Percentiles rank a stretch among this genome's conserved stretches.
These are phyloP conservation scores for Uria aalge DNA, from an alignment of 2,113 vertebrate genomes.

Conservation along the genomic window DNA sequence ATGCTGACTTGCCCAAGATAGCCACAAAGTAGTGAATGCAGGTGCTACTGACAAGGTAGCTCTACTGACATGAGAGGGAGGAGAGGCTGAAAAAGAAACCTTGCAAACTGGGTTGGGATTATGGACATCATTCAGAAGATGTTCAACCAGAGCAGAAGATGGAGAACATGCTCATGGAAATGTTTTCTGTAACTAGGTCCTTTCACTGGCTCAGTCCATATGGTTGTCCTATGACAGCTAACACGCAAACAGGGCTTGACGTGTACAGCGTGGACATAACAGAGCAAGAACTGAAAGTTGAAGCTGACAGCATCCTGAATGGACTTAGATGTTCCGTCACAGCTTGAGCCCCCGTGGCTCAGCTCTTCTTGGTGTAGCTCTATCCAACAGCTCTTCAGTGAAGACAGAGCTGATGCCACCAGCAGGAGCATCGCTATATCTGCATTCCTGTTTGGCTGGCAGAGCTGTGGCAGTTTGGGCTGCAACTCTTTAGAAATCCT, in stretches of 20 bases:
- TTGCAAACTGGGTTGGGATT: background rate
- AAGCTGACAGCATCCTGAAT: background rate
- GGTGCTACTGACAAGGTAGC: background rate
- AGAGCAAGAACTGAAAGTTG: background rate
- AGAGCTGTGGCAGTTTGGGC: background rate
- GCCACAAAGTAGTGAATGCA: background rate
- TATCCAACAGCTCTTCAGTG: background rate
- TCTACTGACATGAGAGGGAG: background rate
- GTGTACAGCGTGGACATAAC: accelerated
- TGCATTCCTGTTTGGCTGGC: background rate
- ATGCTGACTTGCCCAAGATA: background rate
- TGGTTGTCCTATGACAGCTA: background rate
- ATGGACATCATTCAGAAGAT: background rate
- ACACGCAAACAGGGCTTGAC: background rate
- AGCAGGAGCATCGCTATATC: background rate
- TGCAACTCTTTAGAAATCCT: background rate
- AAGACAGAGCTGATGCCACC: background rate
- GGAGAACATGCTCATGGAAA: background rate
- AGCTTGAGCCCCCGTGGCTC: background rate
- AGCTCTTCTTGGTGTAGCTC: background rate
- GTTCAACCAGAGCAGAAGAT: background rate
- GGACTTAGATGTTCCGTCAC: background rate
- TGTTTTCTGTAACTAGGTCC: background rate
- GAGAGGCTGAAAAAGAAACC: background rate
- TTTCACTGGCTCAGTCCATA: background rate